phyloP scores from a whole-genome alignment of 2,888 invertebrate genomes.

The Dyspetes luteomarginatus region DNA sequence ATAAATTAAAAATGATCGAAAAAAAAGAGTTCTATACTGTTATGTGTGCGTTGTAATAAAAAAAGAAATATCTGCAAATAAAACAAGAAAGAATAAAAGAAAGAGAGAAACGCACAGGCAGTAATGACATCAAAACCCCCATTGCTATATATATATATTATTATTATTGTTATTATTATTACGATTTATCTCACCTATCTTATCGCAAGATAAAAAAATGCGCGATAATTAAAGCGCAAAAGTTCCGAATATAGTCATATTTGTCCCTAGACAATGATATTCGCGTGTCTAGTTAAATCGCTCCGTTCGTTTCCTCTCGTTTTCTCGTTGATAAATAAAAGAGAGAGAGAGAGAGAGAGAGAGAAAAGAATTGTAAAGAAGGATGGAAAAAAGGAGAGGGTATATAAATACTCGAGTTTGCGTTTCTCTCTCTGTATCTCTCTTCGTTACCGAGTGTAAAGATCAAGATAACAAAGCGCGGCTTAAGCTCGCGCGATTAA shows the following conservation, averaged over 20 bases:
- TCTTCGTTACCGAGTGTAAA: constrained; percentile 68
- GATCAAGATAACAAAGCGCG: constrained; percentile 74
- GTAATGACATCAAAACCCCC: constrained; percentile 19
- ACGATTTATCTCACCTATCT: constrained; percentile 44
- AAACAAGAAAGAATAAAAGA: constrained; percentile 33
- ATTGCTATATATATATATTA: no score
- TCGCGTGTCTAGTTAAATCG: constrained; percentile 59
- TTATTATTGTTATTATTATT: constrained; percentile 37
- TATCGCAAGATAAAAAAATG: constrained; percentile 33
- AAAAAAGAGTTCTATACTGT: no score
- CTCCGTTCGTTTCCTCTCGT: constrained; percentile 63
- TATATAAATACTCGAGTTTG: background rate
- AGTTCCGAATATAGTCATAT: constrained; percentile 14
- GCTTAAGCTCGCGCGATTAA: constrained; percentile 51
- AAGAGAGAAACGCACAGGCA: constrained; percentile 7
- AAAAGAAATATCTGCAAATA: no score
- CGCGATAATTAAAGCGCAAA: constrained; percentile 9
- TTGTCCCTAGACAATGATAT: constrained; percentile 44
- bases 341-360: constrained; percentile 17
- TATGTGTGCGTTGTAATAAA: no score
- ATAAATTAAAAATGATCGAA: constrained; percentile 24
- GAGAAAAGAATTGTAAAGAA: background rate
- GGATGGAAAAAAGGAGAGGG: background rate
- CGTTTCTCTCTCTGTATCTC: constrained; percentile 35
- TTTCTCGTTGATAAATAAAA: constrained; percentile 49